Evolutionary conservation across 2,888 invertebrate species (phyloP), one percentile per base, ranked within the genome.

Genomic region (Drosophila testacea): DNA sequence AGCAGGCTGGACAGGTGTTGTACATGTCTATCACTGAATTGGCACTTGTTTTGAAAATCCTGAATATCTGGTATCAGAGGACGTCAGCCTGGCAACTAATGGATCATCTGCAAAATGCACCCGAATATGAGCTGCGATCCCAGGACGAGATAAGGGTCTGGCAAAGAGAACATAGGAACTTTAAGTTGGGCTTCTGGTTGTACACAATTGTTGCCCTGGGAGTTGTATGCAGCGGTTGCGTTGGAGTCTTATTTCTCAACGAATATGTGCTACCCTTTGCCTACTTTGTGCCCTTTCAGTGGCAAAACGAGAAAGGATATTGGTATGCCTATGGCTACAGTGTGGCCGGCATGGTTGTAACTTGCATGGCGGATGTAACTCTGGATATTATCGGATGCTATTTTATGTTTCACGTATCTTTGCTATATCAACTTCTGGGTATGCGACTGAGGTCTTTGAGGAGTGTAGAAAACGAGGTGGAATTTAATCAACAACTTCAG

Each of bases 281-380:
- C 56, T 88, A 80, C 48, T 92, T 83, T 78, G 81, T 91, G 60
- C 91, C 91, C 4, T 91, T 92, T 27, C 88, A 92, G 10, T 89
- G 90, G 82, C 78, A 32, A 0, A 76, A 66, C 1, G 42, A 73
- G 0, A 47, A 54, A 0, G 54, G 75, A 1, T 89, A 83, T 62
- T 89, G 82, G 82, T 75, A 82, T 27, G 89, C 89, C 5, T 91
- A 77, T 39, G 59, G 63, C 6, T 92, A 89, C 64, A 78, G 84
- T 42, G 66, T 84, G 46, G 16, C 79, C 1, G 83, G 75, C 0
- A 80, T 89, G 80, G 66, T 69, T 0, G 42, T 90, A 7, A 89
- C 83, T 4, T 84, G 81, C 50, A 36, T 83, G 7, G 72, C 82
- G 2, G 90, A 91, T 54, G 69, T 75, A 0, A 78, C 78, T 2